Evolutionary conservation across 2,888 invertebrate genomes (phyloP), one percentile per base, ranked within the genome.

Genomic region (Harpalus rufipes): DNA sequence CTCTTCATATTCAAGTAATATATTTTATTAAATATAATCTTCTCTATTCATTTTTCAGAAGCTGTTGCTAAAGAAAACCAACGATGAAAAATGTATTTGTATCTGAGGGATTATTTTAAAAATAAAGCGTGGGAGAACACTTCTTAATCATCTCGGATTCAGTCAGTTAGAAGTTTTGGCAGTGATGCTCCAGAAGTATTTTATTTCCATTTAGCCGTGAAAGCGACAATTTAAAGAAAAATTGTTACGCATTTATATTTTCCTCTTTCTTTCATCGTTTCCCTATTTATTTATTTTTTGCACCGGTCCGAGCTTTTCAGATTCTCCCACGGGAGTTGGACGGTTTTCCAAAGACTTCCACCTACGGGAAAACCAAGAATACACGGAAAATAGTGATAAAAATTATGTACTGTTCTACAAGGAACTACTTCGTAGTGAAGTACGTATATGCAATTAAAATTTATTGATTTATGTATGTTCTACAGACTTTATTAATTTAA

Each of bases 161-260:
- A 63, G 16, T 68, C 39, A 72, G 56, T 74, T 74, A 56, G 10
- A 51, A 51, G 3, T 44, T 74, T 51, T 74, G 74, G 74, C 74
- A 74, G 14, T 8, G 32, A 14, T 8, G 7, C 18, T 51, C 44
- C 44, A 18, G 25, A 65, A 74, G 74, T 51, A 74, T 51, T 74
- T 74, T 74, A 56, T 51, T 51, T 18, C 18, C 74, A 74, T 74
- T 74, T 74, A 51, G 12, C 74, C 74, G 74, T 74, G 74, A 74
- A 74, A 74, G 74, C 21, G 74, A 74, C 41, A 74, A 74, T 74
- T 74, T 74, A 51, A 74, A 44, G 56, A 74, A 74, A 56, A 21
- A 74, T 74, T 21, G n/a, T 56, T 18, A 12, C 44, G 21, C 72
- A 41, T 72, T 44, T 72, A 41, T 72, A 41, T 72, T 41, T 72